phyloP scores from a whole-genome alignment of 2,113 vertebrate genomes.

The Gopherus flavomarginatus region DNA sequence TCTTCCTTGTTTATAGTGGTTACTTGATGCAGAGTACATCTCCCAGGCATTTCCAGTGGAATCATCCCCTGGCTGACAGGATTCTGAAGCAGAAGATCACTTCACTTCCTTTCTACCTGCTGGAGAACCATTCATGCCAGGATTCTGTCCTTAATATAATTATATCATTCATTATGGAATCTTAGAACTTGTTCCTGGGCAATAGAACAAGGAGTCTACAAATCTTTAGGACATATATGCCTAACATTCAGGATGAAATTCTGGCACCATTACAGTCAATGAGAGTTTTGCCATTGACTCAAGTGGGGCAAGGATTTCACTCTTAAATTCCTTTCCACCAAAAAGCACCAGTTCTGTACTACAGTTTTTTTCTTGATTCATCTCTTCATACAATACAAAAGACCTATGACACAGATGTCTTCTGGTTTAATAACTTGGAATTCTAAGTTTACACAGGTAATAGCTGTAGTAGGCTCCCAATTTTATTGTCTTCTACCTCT shows the following conservation, averaged over 20 bases:
- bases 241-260: constrained; percentile 25
- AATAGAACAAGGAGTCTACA: neutral
- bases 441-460: constrained; percentile 15
- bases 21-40: neutral
- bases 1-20: neutral
- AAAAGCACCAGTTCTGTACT: neutral
- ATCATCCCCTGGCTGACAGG: neutral
- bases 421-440: constrained; percentile 36
- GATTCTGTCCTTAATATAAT: neutral
- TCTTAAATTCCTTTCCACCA: constrained; percentile 6
- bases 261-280: constrained; percentile 23
- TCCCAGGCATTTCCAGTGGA: neutral
- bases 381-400: neutral
- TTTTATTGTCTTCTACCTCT: no score
- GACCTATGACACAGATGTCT: neutral
- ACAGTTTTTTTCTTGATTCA: neutral
- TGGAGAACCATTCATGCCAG: neutral
- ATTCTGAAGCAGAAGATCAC: neutral
- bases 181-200: neutral
- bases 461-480: neutral
- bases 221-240: constrained; percentile 8
- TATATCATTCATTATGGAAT: neutral
- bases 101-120: neutral
- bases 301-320: constrained; percentile 3
- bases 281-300: neutral